Base-by-base conservation (phyloP, 2,888 invertebrate genomes). In the Acanthosoma haemorrhoidale region DNA sequence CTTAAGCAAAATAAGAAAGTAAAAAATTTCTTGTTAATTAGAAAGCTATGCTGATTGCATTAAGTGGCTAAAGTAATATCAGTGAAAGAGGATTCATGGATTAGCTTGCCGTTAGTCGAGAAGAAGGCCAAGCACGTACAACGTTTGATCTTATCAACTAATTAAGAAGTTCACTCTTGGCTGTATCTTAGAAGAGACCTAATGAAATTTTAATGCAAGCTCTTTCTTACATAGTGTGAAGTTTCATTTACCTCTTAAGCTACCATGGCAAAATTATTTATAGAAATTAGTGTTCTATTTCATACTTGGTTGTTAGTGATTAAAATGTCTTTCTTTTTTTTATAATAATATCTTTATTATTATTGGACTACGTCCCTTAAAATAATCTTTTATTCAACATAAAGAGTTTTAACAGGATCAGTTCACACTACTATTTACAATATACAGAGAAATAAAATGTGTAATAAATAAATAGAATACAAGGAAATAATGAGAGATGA, bases 201-300 rank as follows among this genome's bases (percentile, higher is more conserved):
- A 51, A 51, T 51, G 51, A 51, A 51, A 25, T 51, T 51, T 51
- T 51, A 51, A 51, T 51, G 51, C 25, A 51, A 51, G 13, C 51
- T 51, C 51, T 51, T 51, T 51, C 51, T 51, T 51, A 21, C 21
- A 25, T 51, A 51, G 25, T 51, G 51, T 51, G 51, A 51, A 51
- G 51, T 51, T 51, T 51, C 51, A 51, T 51, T 51, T 51, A 25
- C 25, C n/a, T 51, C 25, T 25, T 51, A 51, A 51, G 25, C 25
- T 51, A 51, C 51, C 43, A 13, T 15, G 1, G 21, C 51, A 21
- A 51, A 51, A 51, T 51, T 51, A 51, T 21, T 51, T 51, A n/a
- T n/a, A n/a, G n/a, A n/a, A n/a, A n/a, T n/a, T n/a, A n/a, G n/a
- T n/a, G n/a, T n/a, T n/a, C n/a, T n/a, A n/a, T n/a, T n/a, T n/a